phyloP scores from a whole-genome alignment of 2,888 invertebrate species.

The Reticulitermes lucifugus region DNA sequence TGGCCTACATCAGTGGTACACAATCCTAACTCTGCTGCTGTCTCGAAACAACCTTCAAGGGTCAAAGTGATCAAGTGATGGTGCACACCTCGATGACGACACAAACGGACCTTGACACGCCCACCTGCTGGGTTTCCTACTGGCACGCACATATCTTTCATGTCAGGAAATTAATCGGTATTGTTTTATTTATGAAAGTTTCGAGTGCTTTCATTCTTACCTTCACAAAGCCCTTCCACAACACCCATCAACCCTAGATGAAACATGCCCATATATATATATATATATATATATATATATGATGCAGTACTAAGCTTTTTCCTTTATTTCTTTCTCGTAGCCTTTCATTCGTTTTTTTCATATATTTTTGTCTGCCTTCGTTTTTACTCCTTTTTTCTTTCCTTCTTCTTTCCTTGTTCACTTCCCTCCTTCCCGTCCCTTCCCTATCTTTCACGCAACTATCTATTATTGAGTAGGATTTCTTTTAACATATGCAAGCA shows the following conservation, averaged over 20 bases:
- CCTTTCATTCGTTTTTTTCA: not conserved
- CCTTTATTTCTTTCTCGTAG: not conserved
- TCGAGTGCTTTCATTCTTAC: too few species aligned
- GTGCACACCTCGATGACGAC: not conserved
- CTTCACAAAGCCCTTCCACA: too few species aligned
- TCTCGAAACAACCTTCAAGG: not conserved
- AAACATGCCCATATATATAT: not conserved
- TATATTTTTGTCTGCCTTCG: not conserved
- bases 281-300: too few species aligned
- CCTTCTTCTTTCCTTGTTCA: not conserved
- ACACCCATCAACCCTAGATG: not conserved
- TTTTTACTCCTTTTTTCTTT: not conserved
- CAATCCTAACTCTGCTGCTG: too few species aligned
- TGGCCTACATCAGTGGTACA: too few species aligned
- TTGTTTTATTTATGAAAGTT: too few species aligned
- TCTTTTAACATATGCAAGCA: not conserved
- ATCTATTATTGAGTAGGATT: not conserved
- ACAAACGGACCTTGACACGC: constrained; percentile 3
- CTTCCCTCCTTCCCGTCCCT: not conserved
- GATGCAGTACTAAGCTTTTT: not conserved
- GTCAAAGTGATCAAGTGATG: constrained; percentile 23
- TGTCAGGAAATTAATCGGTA: not conserved
- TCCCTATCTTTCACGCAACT: not conserved
- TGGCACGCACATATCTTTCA: not conserved
- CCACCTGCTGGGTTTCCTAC: not conserved